A percentile compares a stretch with the other conserved stretches of the same genome.
phyloP scores from a whole-genome alignment of 2,888 invertebrate genomes.

The Stenichneumon culpator region DNA sequence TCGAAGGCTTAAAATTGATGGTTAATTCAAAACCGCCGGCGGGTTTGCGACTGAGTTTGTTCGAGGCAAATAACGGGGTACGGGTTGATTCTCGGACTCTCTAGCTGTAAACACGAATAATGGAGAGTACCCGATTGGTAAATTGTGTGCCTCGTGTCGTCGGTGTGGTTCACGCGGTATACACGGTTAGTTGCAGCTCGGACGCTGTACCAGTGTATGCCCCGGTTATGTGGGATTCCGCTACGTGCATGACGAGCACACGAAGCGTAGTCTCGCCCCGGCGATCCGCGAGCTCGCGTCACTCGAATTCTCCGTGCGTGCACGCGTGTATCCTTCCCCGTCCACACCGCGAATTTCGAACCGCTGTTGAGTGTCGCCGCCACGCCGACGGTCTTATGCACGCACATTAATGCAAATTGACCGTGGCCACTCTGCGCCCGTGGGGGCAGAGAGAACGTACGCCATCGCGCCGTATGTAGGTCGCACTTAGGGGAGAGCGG shows the following conservation, averaged over 20 bases:
- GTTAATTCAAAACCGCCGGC: slow-evolving; percentile 80
- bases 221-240: background rate
- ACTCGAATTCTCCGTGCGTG: slow-evolving; percentile 48
- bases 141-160: slow-evolving; percentile 76
- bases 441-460: background rate
- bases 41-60: slow-evolving; percentile 78
- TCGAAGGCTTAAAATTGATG: slow-evolving; percentile 79
- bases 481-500: background rate
- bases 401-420: slow-evolving; percentile 36
- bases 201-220: background rate
- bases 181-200: slow-evolving; percentile 5
- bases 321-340: background rate
- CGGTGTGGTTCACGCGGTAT: slow-evolving; percentile 28
- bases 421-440: background rate
- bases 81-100: slow-evolving; percentile 79
- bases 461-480: background rate
- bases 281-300: slow-evolving; percentile 13
- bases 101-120: slow-evolving; percentile 82
- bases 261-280: background rate
- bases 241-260: background rate
- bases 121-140: slow-evolving; percentile 81
- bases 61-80: slow-evolving; percentile 78
- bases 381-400: slow-evolving; percentile 40
- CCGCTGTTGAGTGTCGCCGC: slow-evolving; percentile 20
- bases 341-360: slow-evolving; percentile 1